Percentiles rank a stretch among this genome's conserved stretches.
Conservation (phyloP, 2,113 vertebrate genomes). For the Macquaria australasica region DNA sequence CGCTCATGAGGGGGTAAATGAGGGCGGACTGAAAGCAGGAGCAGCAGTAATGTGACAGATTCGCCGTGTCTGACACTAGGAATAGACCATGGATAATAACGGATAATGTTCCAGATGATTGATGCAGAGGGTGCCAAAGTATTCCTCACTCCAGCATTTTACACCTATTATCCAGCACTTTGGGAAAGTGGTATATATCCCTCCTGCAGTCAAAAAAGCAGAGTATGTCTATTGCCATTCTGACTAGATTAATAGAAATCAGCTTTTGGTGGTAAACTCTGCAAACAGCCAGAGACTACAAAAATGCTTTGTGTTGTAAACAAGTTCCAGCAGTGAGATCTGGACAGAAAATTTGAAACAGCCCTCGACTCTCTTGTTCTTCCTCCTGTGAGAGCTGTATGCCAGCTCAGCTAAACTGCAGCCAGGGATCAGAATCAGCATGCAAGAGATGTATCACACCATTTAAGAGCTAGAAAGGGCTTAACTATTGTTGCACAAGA, state of each 20-base stretch:
- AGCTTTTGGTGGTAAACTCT: conserved; percentile 47
- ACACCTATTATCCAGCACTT: conserved; percentile 5
- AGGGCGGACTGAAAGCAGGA: conserved; percentile 13
- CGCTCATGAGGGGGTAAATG: background rate
- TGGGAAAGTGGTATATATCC: background rate
- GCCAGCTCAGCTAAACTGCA: conserved; percentile 57
- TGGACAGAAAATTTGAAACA: conserved; percentile 78
- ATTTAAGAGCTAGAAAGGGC: conserved; percentile 5
- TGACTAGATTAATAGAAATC: conserved; percentile 45
- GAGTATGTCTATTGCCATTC: conserved; percentile 3
- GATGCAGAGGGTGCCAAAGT: conserved; percentile 18
- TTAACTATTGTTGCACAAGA: conserved; percentile 29
- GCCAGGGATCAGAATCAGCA: conserved; percentile 64
- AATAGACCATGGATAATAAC: background rate
- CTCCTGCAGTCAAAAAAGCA: background rate
- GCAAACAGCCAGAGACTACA: conserved; percentile 56
- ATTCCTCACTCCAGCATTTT: background rate
- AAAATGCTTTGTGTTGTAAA: conserved; percentile 75
- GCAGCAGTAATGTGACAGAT: conserved; percentile 17
- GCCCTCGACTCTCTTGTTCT: conserved; percentile 53
- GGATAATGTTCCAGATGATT: conserved; percentile 3
- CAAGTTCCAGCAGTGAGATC: conserved; percentile 75
- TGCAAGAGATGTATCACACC: conserved; percentile 32
- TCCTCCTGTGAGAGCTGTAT: conserved; percentile 39
- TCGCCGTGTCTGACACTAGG: background rate